Percentiles rank a stretch among this genome's conserved stretches.
Evolutionary conservation across 1,140 invertebrate genomes (phyloP).

Genomic region (Neodiprion pinetum): DNA sequence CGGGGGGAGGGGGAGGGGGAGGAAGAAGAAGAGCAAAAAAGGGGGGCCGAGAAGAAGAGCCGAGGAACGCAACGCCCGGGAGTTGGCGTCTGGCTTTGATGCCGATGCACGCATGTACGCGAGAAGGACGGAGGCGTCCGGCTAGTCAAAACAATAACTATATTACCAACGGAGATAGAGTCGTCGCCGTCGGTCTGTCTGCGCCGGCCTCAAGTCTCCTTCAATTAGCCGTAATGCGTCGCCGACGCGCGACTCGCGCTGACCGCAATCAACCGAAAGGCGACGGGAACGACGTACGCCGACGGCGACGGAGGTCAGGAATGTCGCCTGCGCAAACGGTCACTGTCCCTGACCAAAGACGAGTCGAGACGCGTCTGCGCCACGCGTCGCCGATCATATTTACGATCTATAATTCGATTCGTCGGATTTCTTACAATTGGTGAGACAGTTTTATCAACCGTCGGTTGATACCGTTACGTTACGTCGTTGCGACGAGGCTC

Average conservation of each 20-base stretch:
- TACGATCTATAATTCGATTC: background rate
- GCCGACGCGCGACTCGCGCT: background rate
- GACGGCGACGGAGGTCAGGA: constrained; percentile 21
- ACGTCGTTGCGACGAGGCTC: too few relatives aligned
- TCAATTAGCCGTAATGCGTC: constrained; percentile 15
- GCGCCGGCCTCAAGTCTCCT: constrained; percentile 21
- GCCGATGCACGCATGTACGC: background rate
- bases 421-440: background rate
- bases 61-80: background rate
- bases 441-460: too few relatives aligned
- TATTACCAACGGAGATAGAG: constrained; percentile 21
- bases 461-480: too few relatives aligned
- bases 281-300: constrained; percentile 21
- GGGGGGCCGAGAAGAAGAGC: background rate
- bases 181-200: constrained; percentile 25
- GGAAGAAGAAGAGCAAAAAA: background rate
- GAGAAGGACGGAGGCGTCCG: constrained; percentile 11
- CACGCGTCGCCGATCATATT: background rate
- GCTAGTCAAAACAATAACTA: constrained; percentile 30
- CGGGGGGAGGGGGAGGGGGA: background rate
- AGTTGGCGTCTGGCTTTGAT: background rate
- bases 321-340: background rate
- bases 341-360: background rate
- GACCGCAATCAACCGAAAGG: constrained; percentile 1
- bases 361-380: too few relatives aligned